Evolutionary conservation across 1,140 invertebrate species (phyloP).

Genomic region (Tetraneura akinire): DNA sequence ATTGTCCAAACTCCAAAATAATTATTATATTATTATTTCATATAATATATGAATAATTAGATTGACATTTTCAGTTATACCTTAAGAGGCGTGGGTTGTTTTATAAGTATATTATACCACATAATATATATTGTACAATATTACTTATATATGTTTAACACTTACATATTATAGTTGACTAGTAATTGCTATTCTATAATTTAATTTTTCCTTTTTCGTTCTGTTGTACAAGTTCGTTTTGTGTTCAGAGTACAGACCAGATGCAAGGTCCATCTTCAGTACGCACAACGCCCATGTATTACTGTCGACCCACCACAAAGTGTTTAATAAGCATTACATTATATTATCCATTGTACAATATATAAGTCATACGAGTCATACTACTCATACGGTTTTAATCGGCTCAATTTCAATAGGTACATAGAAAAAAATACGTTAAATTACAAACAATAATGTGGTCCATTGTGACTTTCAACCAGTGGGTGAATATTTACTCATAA

Average conservation of each 20-base stretch:
- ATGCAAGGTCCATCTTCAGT: constrained; percentile 23
- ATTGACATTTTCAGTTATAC: constrained; percentile 33
- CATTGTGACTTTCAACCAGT: constrained; percentile 15
- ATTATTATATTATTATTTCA: constrained; percentile 35
- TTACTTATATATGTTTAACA: no score
- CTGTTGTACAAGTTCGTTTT: not conserved
- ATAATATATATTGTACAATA: no score
- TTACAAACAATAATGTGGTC: constrained; percentile 38
- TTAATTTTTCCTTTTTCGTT: not conserved
- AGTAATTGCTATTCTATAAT: not conserved
- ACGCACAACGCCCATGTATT: not conserved
- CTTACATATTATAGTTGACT: not conserved
- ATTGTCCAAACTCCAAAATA: not conserved
- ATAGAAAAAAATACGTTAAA: constrained; percentile 19
- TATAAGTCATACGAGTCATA: not conserved
- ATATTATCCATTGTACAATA: not conserved
- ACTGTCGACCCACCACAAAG: constrained; percentile 26
- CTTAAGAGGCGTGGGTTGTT: not conserved
- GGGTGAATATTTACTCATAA: constrained; percentile 21
- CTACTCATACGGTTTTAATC: no score
- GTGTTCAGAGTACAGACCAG: not conserved
- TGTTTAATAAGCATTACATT: no score
- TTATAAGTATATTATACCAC: no score
- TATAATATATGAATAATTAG: not conserved
- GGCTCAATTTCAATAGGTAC: not conserved